Evolutionary conservation across 2,797 vertebrate genomes (phyloP).

Genomic region (Discoglossus pictus): DNA sequence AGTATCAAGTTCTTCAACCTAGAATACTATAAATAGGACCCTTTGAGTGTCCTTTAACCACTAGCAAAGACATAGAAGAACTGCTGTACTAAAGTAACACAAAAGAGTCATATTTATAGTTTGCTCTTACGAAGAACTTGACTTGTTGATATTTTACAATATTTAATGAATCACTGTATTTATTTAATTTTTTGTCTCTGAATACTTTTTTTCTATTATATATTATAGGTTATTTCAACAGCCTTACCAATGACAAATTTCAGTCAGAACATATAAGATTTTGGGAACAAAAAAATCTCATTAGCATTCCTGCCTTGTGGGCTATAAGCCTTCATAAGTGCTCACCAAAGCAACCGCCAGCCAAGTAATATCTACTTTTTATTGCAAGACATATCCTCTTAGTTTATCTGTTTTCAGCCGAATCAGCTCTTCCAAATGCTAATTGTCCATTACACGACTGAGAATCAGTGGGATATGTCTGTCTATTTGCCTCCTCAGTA

Average conservation of each 20-base stretch:
- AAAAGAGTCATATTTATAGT: no score
- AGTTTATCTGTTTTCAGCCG: slow-evolving; percentile 44
- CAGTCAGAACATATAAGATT: slow-evolving; percentile 9
- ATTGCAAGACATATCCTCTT: slow-evolving; percentile 36
- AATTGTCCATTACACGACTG: slow-evolving; percentile 45
- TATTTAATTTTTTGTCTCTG: slow-evolving; percentile 4
- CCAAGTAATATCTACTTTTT: slow-evolving; percentile 47
- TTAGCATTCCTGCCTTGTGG: slow-evolving; percentile 44
- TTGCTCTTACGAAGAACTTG: no score
- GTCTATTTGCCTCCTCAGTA: slow-evolving; percentile 19
- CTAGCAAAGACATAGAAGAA: no score
- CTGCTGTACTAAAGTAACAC: no score
- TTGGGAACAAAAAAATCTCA: slow-evolving; percentile 2
- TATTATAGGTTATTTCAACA: slow-evolving; percentile 6
- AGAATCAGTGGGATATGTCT: slow-evolving; percentile 16
- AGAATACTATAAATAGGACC: no score
- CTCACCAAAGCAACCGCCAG: slow-evolving; percentile 30
- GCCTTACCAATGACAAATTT: slow-evolving; percentile 6
- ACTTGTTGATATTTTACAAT: no score
- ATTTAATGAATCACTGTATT: no score
- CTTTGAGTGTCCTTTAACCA: no score
- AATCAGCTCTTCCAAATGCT: slow-evolving; percentile 47
- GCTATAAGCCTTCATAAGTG: slow-evolving; percentile 28
- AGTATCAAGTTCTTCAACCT: no score
- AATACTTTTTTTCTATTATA: slow-evolving; percentile 15